Percentiles rank a stretch among this genome's conserved stretches.
Conservation (phyloP, 37 sponge, comb jelly and placozoan species). For the Hexactinellida sp. region DNA sequence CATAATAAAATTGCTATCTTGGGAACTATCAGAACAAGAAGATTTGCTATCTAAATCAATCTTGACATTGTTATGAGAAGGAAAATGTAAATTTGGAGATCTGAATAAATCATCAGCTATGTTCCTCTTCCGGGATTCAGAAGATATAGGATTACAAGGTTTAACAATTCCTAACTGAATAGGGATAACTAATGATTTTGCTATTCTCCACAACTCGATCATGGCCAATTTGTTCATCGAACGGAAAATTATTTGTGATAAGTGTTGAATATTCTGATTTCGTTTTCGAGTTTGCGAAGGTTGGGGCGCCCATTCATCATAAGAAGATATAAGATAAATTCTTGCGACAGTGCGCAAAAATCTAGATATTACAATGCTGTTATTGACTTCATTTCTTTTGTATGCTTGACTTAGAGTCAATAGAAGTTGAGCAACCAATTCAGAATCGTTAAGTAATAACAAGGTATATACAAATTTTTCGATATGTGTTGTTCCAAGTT, state of each 20-base stretch:
- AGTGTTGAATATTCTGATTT: neutral
- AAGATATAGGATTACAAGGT: neutral
- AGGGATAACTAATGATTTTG: neutral
- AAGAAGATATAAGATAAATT: neutral
- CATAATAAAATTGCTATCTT: neutral
- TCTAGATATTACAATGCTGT: neutral
- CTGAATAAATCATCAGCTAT: neutral
- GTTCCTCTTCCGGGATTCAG: neutral
- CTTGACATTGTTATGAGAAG: neutral
- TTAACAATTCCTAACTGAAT: slow-evolving; percentile 7
- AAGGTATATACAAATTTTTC: neutral
- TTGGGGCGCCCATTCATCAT: neutral
- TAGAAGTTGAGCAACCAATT: neutral
- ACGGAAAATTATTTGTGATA: neutral
- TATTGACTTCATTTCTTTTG: neutral
- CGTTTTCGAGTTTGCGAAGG: neutral
- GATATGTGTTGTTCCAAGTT: neutral
- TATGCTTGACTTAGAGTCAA: neutral
- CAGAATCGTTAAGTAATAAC: neutral
- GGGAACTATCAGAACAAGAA: neutral
- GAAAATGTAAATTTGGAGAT: neutral
- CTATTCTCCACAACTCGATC: neutral
- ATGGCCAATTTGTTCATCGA: neutral
- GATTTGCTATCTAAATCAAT: neutral
- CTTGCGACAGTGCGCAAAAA: neutral